Percentiles rank a stretch among this genome's conserved stretches.
Conservation (phyloP, 1,140 invertebrate genomes). For the Calosoma granatense region DNA sequence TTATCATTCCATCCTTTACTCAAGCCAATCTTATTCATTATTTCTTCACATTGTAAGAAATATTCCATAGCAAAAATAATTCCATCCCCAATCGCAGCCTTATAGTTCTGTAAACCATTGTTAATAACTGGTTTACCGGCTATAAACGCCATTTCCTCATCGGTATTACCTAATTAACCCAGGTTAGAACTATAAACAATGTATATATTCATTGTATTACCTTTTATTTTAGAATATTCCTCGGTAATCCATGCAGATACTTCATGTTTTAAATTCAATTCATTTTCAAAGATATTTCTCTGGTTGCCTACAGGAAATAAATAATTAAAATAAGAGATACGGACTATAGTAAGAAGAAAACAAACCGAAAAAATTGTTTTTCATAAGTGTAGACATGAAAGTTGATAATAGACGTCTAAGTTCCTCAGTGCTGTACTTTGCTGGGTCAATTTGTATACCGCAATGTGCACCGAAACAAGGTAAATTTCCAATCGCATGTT, state of each 20-base stretch:
- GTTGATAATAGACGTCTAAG: not conserved
- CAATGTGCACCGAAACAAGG: not conserved
- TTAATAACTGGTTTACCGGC: constrained; percentile 74
- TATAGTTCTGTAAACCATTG: constrained; percentile 68
- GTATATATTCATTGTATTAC: too few relatives aligned
- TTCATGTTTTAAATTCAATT: too few relatives aligned
- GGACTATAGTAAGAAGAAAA: too few relatives aligned
- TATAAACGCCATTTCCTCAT: constrained; percentile 54
- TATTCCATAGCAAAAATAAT: constrained; percentile 71
- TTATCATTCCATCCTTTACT: constrained; percentile 57
- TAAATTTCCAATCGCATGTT: not conserved
- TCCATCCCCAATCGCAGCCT: constrained; percentile 73
- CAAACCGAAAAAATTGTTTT: not conserved
- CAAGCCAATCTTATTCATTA: constrained; percentile 62
- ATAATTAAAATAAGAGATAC: too few relatives aligned
- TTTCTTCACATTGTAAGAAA: constrained; percentile 66
- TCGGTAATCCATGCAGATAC: too few relatives aligned
- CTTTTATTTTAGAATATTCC: too few relatives aligned
- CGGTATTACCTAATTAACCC: not conserved
- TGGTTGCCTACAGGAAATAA: too few relatives aligned
- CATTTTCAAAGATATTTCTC: too few relatives aligned
- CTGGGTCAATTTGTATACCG: constrained; percentile 2
- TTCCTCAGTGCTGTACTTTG: constrained; percentile 14
- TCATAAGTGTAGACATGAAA: constrained; percentile 4
- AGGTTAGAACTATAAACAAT: too few relatives aligned